Evolutionary conservation across 2,888 invertebrate species (phyloP).

Genomic region (Leptopilina drosophilae): DNA sequence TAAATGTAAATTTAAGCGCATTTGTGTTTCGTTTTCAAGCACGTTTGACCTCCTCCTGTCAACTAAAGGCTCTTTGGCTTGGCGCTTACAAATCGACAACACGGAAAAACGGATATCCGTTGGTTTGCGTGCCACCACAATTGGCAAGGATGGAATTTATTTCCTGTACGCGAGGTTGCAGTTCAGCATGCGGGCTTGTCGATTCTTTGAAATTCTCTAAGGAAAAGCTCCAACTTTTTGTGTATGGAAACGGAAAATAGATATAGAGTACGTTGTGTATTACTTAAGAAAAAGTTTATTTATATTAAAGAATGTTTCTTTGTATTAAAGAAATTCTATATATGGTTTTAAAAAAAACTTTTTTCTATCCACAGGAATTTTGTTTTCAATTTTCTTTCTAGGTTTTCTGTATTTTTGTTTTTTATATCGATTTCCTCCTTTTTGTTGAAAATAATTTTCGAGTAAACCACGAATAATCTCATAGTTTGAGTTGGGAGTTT

Average conservation of each 20-base stretch:
- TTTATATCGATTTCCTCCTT: slow-evolving; percentile 52
- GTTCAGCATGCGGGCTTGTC: slow-evolving; percentile 47
- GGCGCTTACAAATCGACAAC: slow-evolving; percentile 65
- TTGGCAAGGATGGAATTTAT: slow-evolving; percentile 60
- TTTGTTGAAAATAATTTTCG: slow-evolving; percentile 43
- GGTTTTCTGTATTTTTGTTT: slow-evolving; percentile 42
- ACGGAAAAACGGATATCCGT: slow-evolving; percentile 71
- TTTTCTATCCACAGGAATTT: slow-evolving; percentile 46
- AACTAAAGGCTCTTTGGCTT: slow-evolving; percentile 53
- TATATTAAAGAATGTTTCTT: no score
- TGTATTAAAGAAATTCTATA: no score
- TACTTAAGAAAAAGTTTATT: no score
- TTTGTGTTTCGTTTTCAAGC: slow-evolving; percentile 50
- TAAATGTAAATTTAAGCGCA: slow-evolving; percentile 52
- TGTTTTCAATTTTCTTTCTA: no score
- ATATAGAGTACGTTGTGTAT: no score
- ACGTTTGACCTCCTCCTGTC: slow-evolving; percentile 55
- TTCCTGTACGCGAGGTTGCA: slow-evolving; percentile 54
- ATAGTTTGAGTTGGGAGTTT: slow-evolving; percentile 44
- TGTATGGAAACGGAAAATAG: slow-evolving; percentile 1
- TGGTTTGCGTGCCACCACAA: slow-evolving; percentile 60
- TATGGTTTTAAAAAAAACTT: slow-evolving; percentile 27
- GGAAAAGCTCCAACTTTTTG: slow-evolving; percentile 26
- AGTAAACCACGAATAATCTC: slow-evolving; percentile 19
- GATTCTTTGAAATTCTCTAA: slow-evolving; percentile 40